These are phyloP conservation scores for Toxonevra muliebris DNA, from an alignment of 2,888 invertebrate genomes.

Conservation along the genomic window DNA sequence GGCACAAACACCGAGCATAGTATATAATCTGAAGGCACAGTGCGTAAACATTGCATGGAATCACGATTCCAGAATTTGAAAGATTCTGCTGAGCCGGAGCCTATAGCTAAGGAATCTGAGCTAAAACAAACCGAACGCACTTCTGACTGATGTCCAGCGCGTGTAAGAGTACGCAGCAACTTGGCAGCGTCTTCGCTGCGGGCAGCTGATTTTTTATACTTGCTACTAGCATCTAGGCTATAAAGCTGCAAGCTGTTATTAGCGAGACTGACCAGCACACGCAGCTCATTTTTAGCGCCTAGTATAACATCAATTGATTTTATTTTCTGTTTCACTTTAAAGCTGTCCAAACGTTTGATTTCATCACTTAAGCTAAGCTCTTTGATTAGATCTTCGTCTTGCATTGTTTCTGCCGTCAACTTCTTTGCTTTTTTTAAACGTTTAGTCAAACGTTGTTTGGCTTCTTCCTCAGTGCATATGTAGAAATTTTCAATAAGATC, in stretches of 20 bases:
- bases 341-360: constrained; percentile 73
- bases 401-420: constrained; percentile 58
- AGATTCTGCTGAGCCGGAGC: constrained; percentile 86
- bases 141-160: constrained; percentile 89
- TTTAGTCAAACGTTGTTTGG: constrained; percentile 76
- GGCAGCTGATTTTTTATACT: constrained; percentile 62
- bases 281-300: constrained; percentile 77
- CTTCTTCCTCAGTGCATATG: constrained; percentile 80
- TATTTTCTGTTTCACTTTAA: constrained; percentile 74
- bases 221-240: constrained; percentile 62
- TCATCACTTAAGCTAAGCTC: constrained; percentile 75
- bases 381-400: constrained; percentile 56
- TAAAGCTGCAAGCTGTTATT: constrained; percentile 82
- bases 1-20: constrained; percentile 81
- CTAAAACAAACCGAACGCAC: constrained; percentile 88
- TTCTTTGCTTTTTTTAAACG: constrained; percentile 76
- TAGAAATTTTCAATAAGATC: constrained; percentile 83
- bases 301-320: constrained; percentile 77
- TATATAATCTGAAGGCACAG: constrained; percentile 74
- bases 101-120: constrained; percentile 87
- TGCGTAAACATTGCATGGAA: constrained; percentile 76
- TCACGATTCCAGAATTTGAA: constrained; percentile 92
- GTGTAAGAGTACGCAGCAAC: constrained; percentile 72
- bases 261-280: constrained; percentile 73
- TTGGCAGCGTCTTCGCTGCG: constrained; percentile 65